phyloP scores from a whole-genome alignment of 2,888 invertebrate species.

The Cyrtodaria siliqua region DNA sequence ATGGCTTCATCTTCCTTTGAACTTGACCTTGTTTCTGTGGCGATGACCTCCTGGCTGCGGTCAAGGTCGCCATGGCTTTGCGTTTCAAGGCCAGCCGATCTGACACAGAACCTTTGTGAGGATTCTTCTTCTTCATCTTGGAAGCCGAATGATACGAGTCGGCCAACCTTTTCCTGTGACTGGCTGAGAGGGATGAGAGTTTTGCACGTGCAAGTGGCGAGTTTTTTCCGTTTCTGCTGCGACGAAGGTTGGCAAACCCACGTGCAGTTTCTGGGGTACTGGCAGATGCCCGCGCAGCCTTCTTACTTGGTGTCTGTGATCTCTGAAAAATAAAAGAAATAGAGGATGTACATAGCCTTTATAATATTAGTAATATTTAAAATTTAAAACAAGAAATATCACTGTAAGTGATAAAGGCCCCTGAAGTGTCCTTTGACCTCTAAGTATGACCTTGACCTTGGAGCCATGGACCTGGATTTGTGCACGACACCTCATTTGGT shows the following conservation, averaged over 20 bases:
- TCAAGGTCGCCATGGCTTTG: conserved; percentile 68
- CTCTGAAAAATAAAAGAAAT: conserved; percentile 29
- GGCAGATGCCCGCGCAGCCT: conserved; percentile 81
- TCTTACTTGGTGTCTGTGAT: conserved; percentile 69
- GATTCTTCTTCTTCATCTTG: conserved; percentile 44
- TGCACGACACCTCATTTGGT: no score
- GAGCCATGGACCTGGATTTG: no score
- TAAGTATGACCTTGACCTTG: no score
- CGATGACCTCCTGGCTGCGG: conserved; percentile 43
- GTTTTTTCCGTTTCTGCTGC: conserved; percentile 53
- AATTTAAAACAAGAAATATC: no score
- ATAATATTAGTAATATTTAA: no score
- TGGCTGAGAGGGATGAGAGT: conserved; percentile 36
- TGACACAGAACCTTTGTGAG: conserved; percentile 33
- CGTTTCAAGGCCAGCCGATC: conserved; percentile 62
- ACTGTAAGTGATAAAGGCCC: no score
- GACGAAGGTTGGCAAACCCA: conserved; percentile 75
- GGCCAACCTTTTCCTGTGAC: conserved; percentile 53
- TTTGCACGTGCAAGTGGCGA: conserved; percentile 25
- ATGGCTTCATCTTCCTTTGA: conserved; percentile 21
- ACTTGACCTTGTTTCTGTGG: conserved; percentile 11
- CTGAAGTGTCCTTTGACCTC: no score
- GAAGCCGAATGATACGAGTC: conserved; percentile 59
- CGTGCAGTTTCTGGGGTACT: conserved; percentile 81
- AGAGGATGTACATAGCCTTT: no score